These are phyloP conservation scores for Oceanodroma leucorhoa DNA, from an alignment of 2,797 vertebrate species.

Conservation along the genomic window DNA sequence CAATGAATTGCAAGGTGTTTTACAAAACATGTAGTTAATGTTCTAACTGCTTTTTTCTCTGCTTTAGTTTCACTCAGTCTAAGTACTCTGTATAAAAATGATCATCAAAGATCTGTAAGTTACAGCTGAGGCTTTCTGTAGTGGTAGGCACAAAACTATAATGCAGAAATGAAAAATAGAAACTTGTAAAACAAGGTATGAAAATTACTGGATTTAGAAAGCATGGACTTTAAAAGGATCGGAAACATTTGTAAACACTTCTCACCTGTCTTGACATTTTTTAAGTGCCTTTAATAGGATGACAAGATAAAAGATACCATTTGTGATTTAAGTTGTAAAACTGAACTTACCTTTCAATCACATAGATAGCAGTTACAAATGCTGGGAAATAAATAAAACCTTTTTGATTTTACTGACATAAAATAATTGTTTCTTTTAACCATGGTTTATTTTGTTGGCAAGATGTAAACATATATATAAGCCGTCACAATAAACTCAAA, in stretches of 20 bases:
- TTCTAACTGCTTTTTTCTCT: neutral
- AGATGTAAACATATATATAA: neutral
- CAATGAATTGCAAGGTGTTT: neutral
- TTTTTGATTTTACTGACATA: neutral
- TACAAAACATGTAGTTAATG: neutral
- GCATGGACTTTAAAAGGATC: neutral
- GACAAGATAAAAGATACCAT: neutral
- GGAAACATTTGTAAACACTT: neutral
- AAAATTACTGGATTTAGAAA: neutral
- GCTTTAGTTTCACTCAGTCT: neutral
- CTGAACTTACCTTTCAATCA: neutral
- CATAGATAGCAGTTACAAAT: neutral
- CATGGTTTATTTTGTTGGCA: neutral
- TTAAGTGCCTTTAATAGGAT: neutral
- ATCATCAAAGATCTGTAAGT: neutral
- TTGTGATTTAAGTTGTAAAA: neutral
- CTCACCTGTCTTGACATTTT: neutral
- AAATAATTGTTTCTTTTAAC: neutral
- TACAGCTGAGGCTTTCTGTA: neutral
- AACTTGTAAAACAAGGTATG: neutral
- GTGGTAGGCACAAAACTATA: neutral
- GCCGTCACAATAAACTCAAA: neutral
- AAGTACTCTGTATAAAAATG: neutral
- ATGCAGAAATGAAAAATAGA: neutral
- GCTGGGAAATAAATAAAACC: neutral